Percentiles rank a stretch among this genome's conserved stretches.
phyloP scores from a whole-genome alignment of 2,888 invertebrate species.

The Prionchulus punctatus region DNA sequence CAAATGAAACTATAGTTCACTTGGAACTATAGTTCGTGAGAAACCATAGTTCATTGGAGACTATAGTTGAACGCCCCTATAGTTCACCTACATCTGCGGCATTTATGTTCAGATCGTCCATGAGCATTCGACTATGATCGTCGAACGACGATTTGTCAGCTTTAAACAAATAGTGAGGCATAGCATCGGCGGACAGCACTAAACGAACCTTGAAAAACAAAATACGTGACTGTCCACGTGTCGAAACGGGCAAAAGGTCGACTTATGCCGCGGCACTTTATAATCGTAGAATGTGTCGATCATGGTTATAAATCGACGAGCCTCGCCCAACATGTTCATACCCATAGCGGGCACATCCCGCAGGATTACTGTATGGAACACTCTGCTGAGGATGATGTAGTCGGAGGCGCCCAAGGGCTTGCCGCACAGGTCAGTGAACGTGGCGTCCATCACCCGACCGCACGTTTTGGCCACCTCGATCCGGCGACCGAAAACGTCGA shows the following conservation, averaged over 20 bases:
- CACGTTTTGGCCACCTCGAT: constrained; percentile 50
- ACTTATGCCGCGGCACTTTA: too few relatives aligned
- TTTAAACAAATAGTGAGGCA: constrained; percentile 57
- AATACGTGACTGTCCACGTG: too few relatives aligned
- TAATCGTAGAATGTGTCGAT: constrained; percentile 93
- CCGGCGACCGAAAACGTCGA: constrained; percentile 74
- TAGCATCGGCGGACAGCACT: constrained; percentile 63
- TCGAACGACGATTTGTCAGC: constrained; percentile 34
- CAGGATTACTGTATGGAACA: constrained; percentile 85
- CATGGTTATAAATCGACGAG: constrained; percentile 81
- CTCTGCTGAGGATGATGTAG: constrained; percentile 75
- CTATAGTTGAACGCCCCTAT: background rate
- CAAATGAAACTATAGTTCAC: too few relatives aligned
- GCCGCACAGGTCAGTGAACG: constrained; percentile 75
- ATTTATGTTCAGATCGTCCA: constrained; percentile 80
- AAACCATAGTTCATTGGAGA: too few relatives aligned
- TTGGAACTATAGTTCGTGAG: too few relatives aligned
- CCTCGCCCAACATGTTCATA: constrained; percentile 52
- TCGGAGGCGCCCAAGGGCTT: constrained; percentile 85
- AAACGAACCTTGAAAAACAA: constrained; percentile 47
- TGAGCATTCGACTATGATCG: constrained; percentile 66
- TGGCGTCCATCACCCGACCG: constrained; percentile 71
- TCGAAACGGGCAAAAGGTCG: too few relatives aligned
- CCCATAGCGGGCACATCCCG: constrained; percentile 70
- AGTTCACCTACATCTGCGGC: constrained; percentile 30